phyloP scores from a whole-genome alignment of 1,140 invertebrate genomes.

The Trichomalopsis sarcophagae region DNA sequence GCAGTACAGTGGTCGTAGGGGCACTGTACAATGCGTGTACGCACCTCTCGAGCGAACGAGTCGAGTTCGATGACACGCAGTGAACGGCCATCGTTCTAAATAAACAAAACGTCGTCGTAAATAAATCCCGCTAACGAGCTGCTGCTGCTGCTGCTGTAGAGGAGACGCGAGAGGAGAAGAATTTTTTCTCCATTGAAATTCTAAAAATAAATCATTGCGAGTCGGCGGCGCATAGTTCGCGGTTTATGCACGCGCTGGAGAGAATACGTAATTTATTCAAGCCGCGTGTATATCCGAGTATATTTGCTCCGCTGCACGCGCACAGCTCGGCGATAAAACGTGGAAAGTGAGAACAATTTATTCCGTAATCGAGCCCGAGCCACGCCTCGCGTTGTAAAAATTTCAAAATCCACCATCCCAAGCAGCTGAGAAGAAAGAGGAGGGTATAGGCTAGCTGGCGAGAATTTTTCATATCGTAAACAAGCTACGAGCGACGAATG shows the following conservation, averaged over 20 bases:
- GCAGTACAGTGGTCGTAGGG: neutral
- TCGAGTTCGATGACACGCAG: neutral
- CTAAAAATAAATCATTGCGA: constrained; percentile 1
- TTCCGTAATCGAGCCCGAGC: neutral
- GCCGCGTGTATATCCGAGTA: neutral
- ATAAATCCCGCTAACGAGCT: neutral
- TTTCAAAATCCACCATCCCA: constrained; percentile 16
- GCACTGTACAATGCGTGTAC: neutral
- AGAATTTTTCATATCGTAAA: constrained; percentile 14
- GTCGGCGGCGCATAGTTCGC: neutral
- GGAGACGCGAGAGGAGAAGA: neutral
- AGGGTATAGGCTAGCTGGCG: too few relatives aligned
- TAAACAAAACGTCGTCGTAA: neutral
- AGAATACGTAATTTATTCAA: constrained; percentile 15
- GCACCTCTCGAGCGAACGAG: neutral
- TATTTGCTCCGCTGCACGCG: neutral
- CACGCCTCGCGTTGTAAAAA: neutral
- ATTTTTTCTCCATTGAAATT: neutral
- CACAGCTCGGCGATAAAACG: neutral
- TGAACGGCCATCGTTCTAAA: neutral
- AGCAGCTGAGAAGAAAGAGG: too few relatives aligned
- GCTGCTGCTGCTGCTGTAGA: too few relatives aligned
- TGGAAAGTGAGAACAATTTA: constrained; percentile 27
- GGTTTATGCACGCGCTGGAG: neutral
- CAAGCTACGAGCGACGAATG: constrained; percentile 7